phyloP scores from a whole-genome alignment of 2,113 vertebrate genomes.

The Bostrychus sinensis region DNA sequence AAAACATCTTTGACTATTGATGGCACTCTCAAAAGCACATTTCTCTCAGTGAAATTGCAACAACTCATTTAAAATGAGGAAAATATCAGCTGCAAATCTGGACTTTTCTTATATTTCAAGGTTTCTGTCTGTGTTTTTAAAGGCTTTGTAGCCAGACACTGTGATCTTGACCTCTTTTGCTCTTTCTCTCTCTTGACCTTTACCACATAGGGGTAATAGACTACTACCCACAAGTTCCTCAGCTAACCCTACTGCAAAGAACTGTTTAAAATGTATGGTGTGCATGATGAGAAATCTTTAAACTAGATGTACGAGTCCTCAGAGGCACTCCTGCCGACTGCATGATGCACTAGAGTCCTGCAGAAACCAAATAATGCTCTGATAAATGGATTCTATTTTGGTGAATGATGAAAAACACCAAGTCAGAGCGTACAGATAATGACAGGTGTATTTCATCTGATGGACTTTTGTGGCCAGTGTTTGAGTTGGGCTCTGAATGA shows the following conservation, averaged over 20 bases:
- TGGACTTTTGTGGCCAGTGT: constrained; percentile 10
- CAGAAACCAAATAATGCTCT: neutral
- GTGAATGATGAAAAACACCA: constrained; percentile 2
- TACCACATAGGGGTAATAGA: neutral
- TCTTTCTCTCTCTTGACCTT: neutral
- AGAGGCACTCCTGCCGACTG: neutral
- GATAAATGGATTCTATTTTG: constrained; percentile 6
- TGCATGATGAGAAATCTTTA: constrained; percentile 4
- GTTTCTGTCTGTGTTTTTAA: neutral
- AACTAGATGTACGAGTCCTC: neutral
- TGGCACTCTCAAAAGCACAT: neutral
- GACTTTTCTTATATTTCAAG: neutral
- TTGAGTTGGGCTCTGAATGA: constrained; percentile 28
- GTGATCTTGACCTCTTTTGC: neutral
- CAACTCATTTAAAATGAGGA: no score
- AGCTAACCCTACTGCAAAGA: neutral
- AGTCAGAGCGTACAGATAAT: neutral
- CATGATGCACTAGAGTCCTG: neutral
- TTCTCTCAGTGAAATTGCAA: constrained; percentile 3
- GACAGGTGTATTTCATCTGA: neutral
- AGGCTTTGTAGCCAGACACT: neutral
- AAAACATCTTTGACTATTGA: no score
- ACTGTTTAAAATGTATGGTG: neutral
- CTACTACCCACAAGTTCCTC: neutral
- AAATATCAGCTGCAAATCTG: neutral